These are phyloP conservation scores for Lithosia quadra DNA, from an alignment of 2,888 invertebrate species.

Conservation along the genomic window DNA sequence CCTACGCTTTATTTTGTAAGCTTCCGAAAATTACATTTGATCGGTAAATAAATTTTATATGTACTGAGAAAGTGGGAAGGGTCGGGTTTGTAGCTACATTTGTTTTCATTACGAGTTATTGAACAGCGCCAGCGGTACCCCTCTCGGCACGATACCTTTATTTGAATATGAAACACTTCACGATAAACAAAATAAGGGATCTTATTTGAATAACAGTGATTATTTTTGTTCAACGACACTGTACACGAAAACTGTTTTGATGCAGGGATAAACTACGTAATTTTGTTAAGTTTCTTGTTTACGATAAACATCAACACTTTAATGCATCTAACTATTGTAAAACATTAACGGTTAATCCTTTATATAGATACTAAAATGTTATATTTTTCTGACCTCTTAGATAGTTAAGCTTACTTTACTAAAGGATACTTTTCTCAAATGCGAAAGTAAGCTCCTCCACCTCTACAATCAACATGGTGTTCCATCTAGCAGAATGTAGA, in stretches of 20 bases:
- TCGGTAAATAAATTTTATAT: constrained; percentile 64
- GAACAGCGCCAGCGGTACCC: constrained; percentile 63
- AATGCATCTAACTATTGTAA: no score
- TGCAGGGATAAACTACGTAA: not conserved
- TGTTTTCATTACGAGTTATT: constrained; percentile 79
- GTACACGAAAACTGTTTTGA: not conserved
- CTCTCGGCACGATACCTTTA: constrained; percentile 62
- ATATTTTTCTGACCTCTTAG: no score
- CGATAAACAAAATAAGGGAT: constrained; percentile 47
- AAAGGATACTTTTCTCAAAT: no score
- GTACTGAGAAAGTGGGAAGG: constrained; percentile 71
- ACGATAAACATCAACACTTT: not conserved
- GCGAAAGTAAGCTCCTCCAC: no score
- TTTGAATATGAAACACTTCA: constrained; percentile 65
- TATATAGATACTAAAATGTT: not conserved
- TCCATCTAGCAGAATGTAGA: no score
- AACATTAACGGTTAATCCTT: no score
- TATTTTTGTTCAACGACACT: constrained; percentile 26
- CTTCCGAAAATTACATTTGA: constrained; percentile 68
- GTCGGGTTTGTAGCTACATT: constrained; percentile 73
- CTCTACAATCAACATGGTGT: not conserved
- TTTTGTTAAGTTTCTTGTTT: not conserved
- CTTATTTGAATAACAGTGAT: constrained; percentile 35
- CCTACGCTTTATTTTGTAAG: constrained; percentile 48
- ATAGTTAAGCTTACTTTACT: no score